Base-by-base conservation (phyloP, 2,113 vertebrate species). In the Eupsittula cactorum region DNA sequence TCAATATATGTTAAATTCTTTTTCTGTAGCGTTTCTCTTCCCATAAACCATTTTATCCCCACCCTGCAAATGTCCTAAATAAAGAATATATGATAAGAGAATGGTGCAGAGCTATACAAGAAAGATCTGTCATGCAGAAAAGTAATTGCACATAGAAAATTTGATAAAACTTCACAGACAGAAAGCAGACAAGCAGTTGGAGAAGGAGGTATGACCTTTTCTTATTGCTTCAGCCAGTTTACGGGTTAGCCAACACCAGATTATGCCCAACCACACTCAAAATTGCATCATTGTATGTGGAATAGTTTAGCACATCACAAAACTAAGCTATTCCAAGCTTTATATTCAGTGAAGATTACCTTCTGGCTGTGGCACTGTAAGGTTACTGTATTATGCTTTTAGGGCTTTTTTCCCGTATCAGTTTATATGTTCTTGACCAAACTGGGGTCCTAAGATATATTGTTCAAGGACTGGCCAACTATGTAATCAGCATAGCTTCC, bases 381-480 rank as follows among this genome's bases (percentile, higher is more conserved):
- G 10, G 15, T 57, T 63, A 63, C n/a, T 21, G 3, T 18, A n/a
- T 62, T 80, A 41, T 6, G 2, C 6, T 35, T 71, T 39, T 31
- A 9, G 7, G 7, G 0, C 3, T 8, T 42, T 64, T 59, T 59
- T 7, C 4, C 41, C 57, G 10, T 13, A 37, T 84, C 0, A 0
- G 27, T 94, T 68, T 52, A 13, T 53, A 79, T 31, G 10, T 59
- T 55, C 42, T 46, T 69, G 20, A 74, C 24, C 6, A 73, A 64
- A 62, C 25, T 16, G 23, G 17, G 7, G 3, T 68, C 37, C 42
- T 75, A 50, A 50, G 68, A 46, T 63, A 55, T 4, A 57, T 46
- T 42, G 35, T 55, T 63, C 29, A 55, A 65, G 17, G 63, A 70
- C 1, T 37, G 25, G 5, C 11, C 27, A 42, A 41, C 23, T 67